Conservation (phyloP, 2,888 invertebrate species). For the Thera britannica region DNA sequence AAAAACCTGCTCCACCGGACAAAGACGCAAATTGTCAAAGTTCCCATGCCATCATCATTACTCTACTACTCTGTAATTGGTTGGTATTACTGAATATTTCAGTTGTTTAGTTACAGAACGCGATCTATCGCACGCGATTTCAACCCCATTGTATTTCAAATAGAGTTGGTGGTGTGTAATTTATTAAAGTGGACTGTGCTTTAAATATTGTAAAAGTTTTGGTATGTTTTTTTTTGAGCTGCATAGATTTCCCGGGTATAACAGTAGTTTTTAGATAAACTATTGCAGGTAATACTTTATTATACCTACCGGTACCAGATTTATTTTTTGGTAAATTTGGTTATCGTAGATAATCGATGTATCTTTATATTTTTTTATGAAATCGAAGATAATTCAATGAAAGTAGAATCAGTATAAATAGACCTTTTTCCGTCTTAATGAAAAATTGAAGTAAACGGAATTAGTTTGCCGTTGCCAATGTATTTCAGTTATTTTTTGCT, state of each 20-base stretch:
- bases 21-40: conserved; percentile 62
- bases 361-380: too few species aligned
- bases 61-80: conserved; percentile 58
- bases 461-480: too few species aligned
- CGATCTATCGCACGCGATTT: conserved; percentile 68
- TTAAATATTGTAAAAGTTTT: conserved; percentile 20
- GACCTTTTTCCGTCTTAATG: too few species aligned
- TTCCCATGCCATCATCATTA: conserved; percentile 81
- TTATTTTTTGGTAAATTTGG: too few species aligned
- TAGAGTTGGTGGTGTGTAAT: conserved; percentile 17
- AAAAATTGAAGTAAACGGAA: too few species aligned
- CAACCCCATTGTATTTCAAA: conserved; percentile 42
- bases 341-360: too few species aligned
- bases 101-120: conserved; percentile 74
- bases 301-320: too few species aligned
- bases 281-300: too few species aligned
- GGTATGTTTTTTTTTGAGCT: conserved; percentile 1
- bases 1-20: conserved; percentile 17
- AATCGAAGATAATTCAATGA: too few species aligned
- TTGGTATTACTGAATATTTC: conserved; percentile 76
- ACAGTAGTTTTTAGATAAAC: background rate
- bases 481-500: too few species aligned
- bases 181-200: conserved; percentile 25
- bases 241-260: background rate
- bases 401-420: too few species aligned